Base-by-base conservation (phyloP, 2,113 vertebrate genomes). In the Apodemus sylvaticus region DNA sequence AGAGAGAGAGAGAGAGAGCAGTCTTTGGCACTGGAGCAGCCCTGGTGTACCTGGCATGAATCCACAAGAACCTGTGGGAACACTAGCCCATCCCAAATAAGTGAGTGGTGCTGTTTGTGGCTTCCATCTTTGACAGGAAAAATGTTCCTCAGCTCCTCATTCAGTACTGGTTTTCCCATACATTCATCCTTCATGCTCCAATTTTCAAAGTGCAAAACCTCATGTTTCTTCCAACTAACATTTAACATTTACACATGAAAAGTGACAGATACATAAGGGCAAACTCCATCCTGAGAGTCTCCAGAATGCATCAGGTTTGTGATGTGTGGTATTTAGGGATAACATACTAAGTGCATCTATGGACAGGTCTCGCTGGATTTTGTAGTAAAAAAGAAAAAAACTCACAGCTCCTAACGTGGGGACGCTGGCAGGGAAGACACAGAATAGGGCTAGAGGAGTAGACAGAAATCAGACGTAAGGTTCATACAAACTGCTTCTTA, bases 201-300 rank as follows among this genome's bases (percentile, higher is more conserved):
- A 1, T 86, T 77, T 74, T 77, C 36, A 74, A 90, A 62, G 51
- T 45, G 5, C 64, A 42, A 93, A 85, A 10, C 13, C 39, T 42
- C 11, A 29, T 26, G 6, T 42, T 86, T n/a, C 45, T 89, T 73
- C 66, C 22, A 85, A 55, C 42, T 66, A n/a, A 22, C 16, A 86
- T 48, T 87, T n/a, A 81, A 91, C 39, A 42, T n/a, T n/a, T n/a
- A 83, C 36, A 77, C 53, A 53, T 55, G 62, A 87, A 91, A 93
- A 39, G 24, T 64, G 55, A 68, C 36, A 89, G 45, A 34, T 51
- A n/a, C 19, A 4, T 9, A n/a, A 86, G 77, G 58, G 70, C 12
- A 64, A 73, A 73, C 31, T 42, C 19, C 4, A 4, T 60, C 29
- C 74, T 51, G 16, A 62, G 94, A 51, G 14, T 78, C 39, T 94